Conservation (phyloP, 2,113 vertebrate species). For the Apistogramma diplotaenia region DNA sequence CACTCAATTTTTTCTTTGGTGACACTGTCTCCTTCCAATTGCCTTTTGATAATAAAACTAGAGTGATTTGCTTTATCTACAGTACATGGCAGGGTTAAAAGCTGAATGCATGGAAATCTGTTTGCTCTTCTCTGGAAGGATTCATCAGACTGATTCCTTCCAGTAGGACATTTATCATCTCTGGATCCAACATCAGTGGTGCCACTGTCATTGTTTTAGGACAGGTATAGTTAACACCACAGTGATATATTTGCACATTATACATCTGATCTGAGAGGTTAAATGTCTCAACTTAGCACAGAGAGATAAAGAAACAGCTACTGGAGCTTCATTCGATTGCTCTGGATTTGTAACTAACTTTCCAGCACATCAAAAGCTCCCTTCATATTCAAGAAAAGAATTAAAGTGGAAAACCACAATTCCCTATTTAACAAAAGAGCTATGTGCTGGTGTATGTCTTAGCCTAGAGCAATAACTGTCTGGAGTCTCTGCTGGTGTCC, state of each 20-base stretch:
- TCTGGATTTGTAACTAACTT: not conserved
- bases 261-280: not conserved
- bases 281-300: not conserved
- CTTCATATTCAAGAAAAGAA: not conserved
- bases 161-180: constrained; percentile 1
- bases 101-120: constrained; percentile 39
- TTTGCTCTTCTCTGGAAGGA: constrained; percentile 60
- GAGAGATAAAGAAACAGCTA: not conserved
- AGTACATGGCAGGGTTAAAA: not conserved
- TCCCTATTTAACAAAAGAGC: not conserved
- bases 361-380: not conserved
- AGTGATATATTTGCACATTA: not conserved
- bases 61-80: rapidly evolving
- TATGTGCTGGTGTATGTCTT: too few species aligned
- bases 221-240: not conserved
- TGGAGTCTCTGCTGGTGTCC: not conserved
- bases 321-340: not conserved
- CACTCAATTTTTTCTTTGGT: constrained; percentile 41
- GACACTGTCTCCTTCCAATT: not conserved
- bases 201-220: not conserved
- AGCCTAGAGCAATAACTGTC: not conserved
- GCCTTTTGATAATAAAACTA: not conserved
- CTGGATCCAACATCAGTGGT: not conserved
- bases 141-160: constrained; percentile 13
- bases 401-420: not conserved